These are phyloP conservation scores for Clitarchus hookeri DNA, from an alignment of 2,888 invertebrate species.

Conservation along the genomic window DNA sequence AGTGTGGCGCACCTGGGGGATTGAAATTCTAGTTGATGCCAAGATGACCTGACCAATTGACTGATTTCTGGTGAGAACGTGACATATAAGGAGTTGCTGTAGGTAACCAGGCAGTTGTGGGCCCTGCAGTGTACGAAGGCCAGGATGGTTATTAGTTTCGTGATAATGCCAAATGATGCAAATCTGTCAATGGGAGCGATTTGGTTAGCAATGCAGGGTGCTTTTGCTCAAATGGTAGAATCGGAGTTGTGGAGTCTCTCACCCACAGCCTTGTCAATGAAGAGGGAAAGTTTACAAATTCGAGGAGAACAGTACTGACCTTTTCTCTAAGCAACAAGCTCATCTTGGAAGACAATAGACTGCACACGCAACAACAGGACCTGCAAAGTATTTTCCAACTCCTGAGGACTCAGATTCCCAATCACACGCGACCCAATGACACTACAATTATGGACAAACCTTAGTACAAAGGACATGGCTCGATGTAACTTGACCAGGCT, in stretches of 20 bases:
- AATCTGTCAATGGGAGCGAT: not conserved
- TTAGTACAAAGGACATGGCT: not conserved
- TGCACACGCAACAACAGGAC: not conserved
- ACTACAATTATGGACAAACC: not conserved
- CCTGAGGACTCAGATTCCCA: not conserved
- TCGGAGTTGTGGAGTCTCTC: not conserved
- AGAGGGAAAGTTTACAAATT: not conserved
- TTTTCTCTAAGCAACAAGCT: not conserved
- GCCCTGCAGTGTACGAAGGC: not conserved
- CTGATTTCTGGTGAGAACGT: not conserved
- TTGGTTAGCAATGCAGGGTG: not conserved
- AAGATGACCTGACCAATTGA: not conserved
- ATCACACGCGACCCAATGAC: not conserved
- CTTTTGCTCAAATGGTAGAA: not conserved
- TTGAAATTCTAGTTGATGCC: not conserved
- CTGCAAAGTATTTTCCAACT: not conserved
- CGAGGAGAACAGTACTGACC: not conserved
- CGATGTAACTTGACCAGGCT: not conserved
- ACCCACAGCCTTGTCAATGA: not conserved
- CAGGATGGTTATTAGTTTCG: not conserved
- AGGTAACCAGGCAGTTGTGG: too few species aligned
- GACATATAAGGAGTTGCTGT: too few species aligned
- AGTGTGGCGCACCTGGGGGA: not conserved
- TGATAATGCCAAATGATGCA: not conserved
- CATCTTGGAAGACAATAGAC: not conserved